These are phyloP conservation scores for Caenorhabditis becei DNA, from an alignment of 2,888 invertebrate genomes.

Conservation along the genomic window DNA sequence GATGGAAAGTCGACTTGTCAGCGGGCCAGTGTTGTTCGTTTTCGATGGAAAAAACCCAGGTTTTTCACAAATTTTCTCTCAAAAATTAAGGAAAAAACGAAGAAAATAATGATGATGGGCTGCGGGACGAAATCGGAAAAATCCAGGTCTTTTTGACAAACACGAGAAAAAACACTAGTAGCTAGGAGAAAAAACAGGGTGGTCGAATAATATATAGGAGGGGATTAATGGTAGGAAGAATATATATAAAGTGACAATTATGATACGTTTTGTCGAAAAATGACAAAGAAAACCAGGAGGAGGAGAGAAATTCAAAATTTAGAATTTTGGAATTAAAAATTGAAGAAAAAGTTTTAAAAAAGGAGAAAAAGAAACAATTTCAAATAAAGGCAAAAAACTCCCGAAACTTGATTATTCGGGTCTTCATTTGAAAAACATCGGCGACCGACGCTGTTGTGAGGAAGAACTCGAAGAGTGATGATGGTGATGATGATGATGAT, in stretches of 20 bases:
- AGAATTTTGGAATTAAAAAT: too few species aligned
- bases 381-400: too few species aligned
- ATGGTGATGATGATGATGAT: not conserved
- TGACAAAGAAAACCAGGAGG: not conserved
- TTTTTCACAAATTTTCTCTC: not conserved
- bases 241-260: not conserved
- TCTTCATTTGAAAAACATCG: not conserved
- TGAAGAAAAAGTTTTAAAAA: too few species aligned
- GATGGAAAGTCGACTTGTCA: not conserved
- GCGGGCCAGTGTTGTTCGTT: not conserved
- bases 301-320: not conserved
- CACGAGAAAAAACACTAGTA: not conserved
- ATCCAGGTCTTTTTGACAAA: not conserved
- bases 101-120: not conserved
- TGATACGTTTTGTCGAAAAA: not conserved
- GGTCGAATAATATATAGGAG: not conserved
- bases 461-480: not conserved
- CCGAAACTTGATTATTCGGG: not conserved
- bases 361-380: too few species aligned
- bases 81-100: not conserved
- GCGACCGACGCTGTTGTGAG: not conserved
- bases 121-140: not conserved
- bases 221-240: not conserved
- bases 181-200: not conserved
- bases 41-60: not conserved